Base-by-base conservation (phyloP, 2,888 invertebrate genomes). In the Drosophila rellima region DNA sequence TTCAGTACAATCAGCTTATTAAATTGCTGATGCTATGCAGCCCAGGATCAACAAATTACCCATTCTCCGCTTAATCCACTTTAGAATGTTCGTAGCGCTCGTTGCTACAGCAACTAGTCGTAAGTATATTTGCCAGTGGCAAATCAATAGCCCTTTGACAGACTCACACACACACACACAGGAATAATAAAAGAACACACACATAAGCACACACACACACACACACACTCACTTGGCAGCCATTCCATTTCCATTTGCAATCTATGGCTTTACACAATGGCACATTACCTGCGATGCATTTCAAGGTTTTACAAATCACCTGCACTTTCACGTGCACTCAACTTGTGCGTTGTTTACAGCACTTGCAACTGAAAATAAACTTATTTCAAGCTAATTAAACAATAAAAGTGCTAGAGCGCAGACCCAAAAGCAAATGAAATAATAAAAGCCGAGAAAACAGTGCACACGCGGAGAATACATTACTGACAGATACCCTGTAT, bases 321-420 rank as follows among this genome's bases (percentile, higher is more conserved):
- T 60, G 68, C 62, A 63, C 54, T 74, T 66, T 63, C 65, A 66
- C 69, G 51, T 50, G 52, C 60, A 55, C 66, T 64, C 87, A 61
- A 70, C 70, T 71, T 61, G 70, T 62, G 69, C 75, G 51, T 81
- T 88, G 83, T 84, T 89, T 82, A 82, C 89, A 74, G 52, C 89
- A 79, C 85, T 84, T 84, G 64, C 71, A 68, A 89, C 79, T 70
- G 85, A 89, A 84, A 89, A 89, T 89, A 84, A 84, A 85, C 89
- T 85, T 89, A 85, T 89, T 89, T 84, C 84, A 85, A 77, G 89
- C 84, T 84, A 84, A 84, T 84, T 84, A 84, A 88, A 84, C 88
- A 84, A 89, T 77, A 88, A 83, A 88, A 85, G 77, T 65, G 59
- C 55, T 50, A 56, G 42, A 62, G 65, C 54, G 52, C 61, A 54